These are phyloP conservation scores for Drosophila ezoana DNA, from an alignment of 2,888 invertebrate genomes.

Conservation along the genomic window DNA sequence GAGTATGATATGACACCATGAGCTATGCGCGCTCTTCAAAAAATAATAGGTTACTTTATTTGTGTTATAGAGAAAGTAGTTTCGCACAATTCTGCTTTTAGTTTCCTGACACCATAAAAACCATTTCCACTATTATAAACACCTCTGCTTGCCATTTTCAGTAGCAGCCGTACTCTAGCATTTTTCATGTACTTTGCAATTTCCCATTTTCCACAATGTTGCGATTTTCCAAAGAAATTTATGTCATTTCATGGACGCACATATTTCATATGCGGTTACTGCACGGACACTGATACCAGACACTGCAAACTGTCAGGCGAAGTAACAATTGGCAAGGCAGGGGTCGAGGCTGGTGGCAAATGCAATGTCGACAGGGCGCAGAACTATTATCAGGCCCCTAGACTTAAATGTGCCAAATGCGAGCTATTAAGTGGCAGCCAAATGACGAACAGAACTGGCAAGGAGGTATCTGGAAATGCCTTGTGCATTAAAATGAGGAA, in stretches of 20 bases:
- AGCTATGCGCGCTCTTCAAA: neutral
- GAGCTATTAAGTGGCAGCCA: constrained; percentile 48
- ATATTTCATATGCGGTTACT: constrained; percentile 67
- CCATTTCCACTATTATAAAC: constrained; percentile 7
- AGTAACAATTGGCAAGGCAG: neutral
- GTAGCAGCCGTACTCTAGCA: neutral
- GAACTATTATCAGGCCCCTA: constrained; percentile 62
- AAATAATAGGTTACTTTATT: constrained; percentile 1
- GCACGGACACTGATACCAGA: constrained; percentile 24
- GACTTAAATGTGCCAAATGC: constrained; percentile 38
- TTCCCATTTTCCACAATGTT: constrained; percentile 84
- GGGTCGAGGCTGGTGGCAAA: neutral
- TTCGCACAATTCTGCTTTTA: constrained; percentile 3
- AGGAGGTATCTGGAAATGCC: constrained; percentile 43
- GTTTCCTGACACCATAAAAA: neutral
- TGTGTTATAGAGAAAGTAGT: constrained; percentile 10
- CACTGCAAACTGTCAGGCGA: constrained; percentile 58
- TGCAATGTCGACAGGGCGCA: constrained; percentile 19
- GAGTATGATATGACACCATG: too few species aligned
- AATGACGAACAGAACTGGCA: neutral
- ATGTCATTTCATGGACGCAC: constrained; percentile 82
- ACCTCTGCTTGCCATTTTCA: neutral
- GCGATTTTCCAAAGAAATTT: constrained; percentile 84
- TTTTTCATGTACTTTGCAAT: constrained; percentile 34
- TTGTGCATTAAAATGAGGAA: constrained; percentile 75